These are phyloP conservation scores for Muscicapa striata DNA, from an alignment of 2,797 vertebrate genomes.

Conservation along the genomic window DNA sequence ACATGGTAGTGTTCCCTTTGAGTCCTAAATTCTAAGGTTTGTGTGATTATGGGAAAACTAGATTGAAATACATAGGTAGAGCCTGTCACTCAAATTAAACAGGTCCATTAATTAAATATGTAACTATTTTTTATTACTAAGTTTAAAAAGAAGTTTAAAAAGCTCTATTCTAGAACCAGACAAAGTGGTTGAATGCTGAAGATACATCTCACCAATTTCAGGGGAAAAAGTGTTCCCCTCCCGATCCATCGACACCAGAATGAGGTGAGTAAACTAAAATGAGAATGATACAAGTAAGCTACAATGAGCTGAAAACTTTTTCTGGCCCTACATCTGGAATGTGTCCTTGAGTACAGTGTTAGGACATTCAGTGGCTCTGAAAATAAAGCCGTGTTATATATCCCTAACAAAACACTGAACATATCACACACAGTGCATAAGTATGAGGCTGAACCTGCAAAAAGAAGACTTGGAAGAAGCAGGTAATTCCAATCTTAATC, in stretches of 20 bases:
- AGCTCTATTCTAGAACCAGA: neutral
- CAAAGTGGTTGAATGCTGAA: neutral
- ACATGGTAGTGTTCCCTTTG: neutral
- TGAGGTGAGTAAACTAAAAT: neutral
- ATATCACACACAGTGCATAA: accelerated
- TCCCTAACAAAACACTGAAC: neutral
- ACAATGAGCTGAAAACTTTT: neutral
- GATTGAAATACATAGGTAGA: neutral
- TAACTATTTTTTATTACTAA: neutral
- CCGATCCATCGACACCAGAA: neutral
- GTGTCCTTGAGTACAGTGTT: neutral
- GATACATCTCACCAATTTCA: neutral
- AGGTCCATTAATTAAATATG: neutral
- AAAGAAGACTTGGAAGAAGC: neutral
- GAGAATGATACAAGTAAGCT: neutral
- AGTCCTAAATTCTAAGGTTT: neutral
- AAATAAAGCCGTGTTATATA: neutral
- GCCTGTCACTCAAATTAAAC: neutral
- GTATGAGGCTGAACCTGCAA: neutral
- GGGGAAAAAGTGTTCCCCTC: neutral
- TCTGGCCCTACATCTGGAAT: neutral
- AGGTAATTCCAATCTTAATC: neutral
- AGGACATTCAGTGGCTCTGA: neutral
- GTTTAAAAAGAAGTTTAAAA: neutral
- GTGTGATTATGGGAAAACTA: neutral